phyloP scores from a whole-genome alignment of 2,797 vertebrate species.

The Phrynocephalus forsythii region DNA sequence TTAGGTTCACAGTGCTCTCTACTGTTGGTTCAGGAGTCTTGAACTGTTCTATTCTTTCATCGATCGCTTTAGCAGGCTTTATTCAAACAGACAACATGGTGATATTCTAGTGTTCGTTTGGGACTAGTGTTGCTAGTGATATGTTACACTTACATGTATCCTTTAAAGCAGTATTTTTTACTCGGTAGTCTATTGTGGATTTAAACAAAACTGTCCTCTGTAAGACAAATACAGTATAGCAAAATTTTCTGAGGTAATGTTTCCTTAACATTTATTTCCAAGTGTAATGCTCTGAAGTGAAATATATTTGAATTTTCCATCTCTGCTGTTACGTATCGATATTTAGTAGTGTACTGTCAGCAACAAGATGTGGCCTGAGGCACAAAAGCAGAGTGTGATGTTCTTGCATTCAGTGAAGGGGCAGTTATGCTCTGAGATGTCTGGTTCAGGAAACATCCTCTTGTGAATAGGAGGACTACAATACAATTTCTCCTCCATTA shows the following conservation, averaged over 20 bases:
- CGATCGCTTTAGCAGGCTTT: neutral
- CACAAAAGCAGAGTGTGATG: neutral
- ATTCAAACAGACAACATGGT: neutral
- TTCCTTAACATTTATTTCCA: slow-evolving; percentile 35
- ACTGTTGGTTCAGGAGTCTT: neutral
- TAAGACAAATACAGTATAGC: slow-evolving; percentile 22
- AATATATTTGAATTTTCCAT: slow-evolving; percentile 5
- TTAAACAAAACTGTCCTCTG: neutral
- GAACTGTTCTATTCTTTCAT: neutral
- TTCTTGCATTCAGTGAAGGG: slow-evolving; percentile 15
- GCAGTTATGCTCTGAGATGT: slow-evolving; percentile 22
- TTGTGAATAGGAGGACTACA: slow-evolving; percentile 22
- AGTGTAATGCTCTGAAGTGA: neutral
- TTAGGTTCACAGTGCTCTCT: slow-evolving; percentile 26
- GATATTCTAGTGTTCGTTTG: slow-evolving; percentile 28
- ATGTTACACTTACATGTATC: neutral
- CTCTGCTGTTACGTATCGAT: slow-evolving; percentile 12
- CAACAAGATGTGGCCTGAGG: neutral
- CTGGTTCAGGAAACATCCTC: slow-evolving; percentile 3
- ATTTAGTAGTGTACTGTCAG: slow-evolving; percentile 17
- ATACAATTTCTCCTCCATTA: slow-evolving; percentile 40
- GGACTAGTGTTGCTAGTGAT: slow-evolving; percentile 21
- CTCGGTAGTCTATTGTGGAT: neutral
- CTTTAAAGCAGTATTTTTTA: neutral
- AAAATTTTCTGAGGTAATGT: slow-evolving; percentile 16